Evolutionary conservation across 2,888 invertebrate species (phyloP), one percentile per base, ranked within the genome.

Genomic region (Chorisops tibialis): DNA sequence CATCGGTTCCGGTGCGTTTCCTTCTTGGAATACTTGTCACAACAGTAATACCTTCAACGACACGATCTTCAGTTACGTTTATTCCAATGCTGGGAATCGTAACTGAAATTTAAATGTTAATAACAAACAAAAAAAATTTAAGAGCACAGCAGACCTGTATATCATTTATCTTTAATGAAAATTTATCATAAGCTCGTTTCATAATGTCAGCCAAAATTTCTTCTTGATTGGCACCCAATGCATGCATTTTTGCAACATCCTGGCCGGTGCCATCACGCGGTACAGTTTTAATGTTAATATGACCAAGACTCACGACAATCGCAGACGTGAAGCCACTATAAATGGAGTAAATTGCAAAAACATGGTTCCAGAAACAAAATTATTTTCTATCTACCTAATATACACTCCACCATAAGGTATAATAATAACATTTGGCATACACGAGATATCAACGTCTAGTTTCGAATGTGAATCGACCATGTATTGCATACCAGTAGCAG

Each of bases 401-500:
- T 88, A 90, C 22, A 86, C 80, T 11, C 98, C 98, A 22, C 84
- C 85, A 64, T 90, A 85, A 0, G 97, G 96, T 66, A 99, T 79
- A 50, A 98, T 85, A 52, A 99, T 80, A 71, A 91, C 88, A 0
- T 95, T 93, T 0, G 98, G 93, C 72, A 89, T 86, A 38, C 98
- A 82, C 72, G 91, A 85, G 1, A 99, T 84, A 69, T 91, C 84
- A 12, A 95, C 77, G 68, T 95, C 93, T 14, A 95, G 79, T 59
- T 86, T 82, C 0, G 86, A 83, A 71, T 91, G 92, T 68, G 88
- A 83, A 61, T 95, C 90, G 51, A 99, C 91, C 1, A 96, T 91
- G 72, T 95, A 89, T 72, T 96, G 93, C 75, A 99, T 84, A 3
- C 97, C 96, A 3, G 93, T 82, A 0, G 95, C 88, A 0, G 98